A percentile compares a stretch with the other conserved stretches of the same genome.
These are phyloP conservation scores for Dastarcus helophoroides DNA, from an alignment of 2,888 invertebrate species.

Conservation along the genomic window DNA sequence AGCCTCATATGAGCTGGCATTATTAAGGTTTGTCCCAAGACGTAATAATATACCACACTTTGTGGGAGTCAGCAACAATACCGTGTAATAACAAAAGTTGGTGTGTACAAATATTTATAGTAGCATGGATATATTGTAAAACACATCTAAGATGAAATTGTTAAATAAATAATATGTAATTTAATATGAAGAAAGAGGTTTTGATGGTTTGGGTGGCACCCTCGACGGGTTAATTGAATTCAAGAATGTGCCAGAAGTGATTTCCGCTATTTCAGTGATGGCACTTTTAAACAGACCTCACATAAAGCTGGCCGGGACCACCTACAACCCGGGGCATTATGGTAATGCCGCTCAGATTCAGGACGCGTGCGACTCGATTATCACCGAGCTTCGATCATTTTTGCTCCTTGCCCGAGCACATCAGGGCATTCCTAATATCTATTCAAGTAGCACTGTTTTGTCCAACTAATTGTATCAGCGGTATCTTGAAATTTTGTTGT, in stretches of 20 bases:
- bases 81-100: not conserved
- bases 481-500: too few species aligned
- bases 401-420: conserved; percentile 6
- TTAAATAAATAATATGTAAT: conserved; percentile 3
- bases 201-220: not conserved
- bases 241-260: conserved; percentile 11
- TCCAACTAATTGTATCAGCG: too few species aligned
- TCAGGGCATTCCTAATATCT: too few species aligned
- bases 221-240: conserved; percentile 5
- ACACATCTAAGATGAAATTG: not conserved
- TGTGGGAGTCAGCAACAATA: conserved; percentile 1
- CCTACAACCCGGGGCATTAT: conserved; percentile 19
- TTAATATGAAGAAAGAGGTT: not conserved
- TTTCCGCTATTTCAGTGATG: conserved; percentile 17
- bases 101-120: conserved; percentile 1
- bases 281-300: conserved; percentile 17
- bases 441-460: too few species aligned
- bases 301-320: conserved; percentile 14
- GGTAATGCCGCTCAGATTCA: conserved; percentile 17
- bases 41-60: too few species aligned
- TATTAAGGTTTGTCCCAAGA: too few species aligned
- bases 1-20: too few species aligned
- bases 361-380: conserved; percentile 16
- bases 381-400: conserved; percentile 10
- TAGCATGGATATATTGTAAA: not conserved